Evolutionary conservation across 1,140 invertebrate species (phyloP), one percentile per base, ranked within the genome.

Genomic region (Ylistrum balloti): DNA sequence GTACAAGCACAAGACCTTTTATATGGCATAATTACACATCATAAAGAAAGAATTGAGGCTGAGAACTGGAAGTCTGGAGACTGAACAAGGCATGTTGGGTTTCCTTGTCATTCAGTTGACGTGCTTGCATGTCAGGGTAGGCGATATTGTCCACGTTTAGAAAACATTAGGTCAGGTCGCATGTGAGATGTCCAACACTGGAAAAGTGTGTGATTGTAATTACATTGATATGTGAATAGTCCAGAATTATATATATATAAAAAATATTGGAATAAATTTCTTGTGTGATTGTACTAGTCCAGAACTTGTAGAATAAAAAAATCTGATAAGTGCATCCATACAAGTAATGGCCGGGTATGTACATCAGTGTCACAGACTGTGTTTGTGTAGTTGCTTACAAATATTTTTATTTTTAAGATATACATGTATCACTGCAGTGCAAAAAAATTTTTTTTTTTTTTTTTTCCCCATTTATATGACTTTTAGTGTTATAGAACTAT

Each of bases 151-250:
- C 56, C 56, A 74, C 22, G 5, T n/a, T 74, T 1, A 28, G 56
- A 56, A 56, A 74, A n/a, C 17, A n/a, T n/a, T n/a, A n/a, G n/a
- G 56, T 28, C 56, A 28, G 22, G 56, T 74, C 28, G 56, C 56
- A 74, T 28, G 56, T 74, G 56, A 28, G 56, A 74, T 74, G 56
- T 74, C 56, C 56, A 74, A 74, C 56, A 74, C 28, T n/a, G 56
- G 56, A 74, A 74, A 74, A 56, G 22, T 28, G 56, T n/a, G 56
- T 74, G 56, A 28, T 74, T 74, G 56, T 74, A 28, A n/a, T 11
- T 28, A 74, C 56, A 74, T n/a, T 74, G 56, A 74, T n/a, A 74
- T 74, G 22, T 7, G 56, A 74, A 74, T 74, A 28, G 22, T 74
- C 56, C 56, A 28, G 56, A 74, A 74, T 74, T 74, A 74, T 28